These are phyloP conservation scores for Neosilurus mollespiculum DNA, from an alignment of 2,797 vertebrate species.

Conservation along the genomic window DNA sequence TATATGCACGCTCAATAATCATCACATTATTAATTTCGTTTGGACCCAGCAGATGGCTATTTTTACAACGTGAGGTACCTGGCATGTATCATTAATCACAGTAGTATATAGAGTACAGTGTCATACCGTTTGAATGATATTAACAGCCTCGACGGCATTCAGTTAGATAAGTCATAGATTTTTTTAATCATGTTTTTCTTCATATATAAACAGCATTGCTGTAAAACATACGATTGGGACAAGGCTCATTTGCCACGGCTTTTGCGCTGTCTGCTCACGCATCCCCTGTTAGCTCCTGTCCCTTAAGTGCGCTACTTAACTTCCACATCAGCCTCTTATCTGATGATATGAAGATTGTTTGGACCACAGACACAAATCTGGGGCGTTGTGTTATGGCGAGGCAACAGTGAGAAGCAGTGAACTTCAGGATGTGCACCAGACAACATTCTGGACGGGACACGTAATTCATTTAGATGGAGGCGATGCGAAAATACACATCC, in stretches of 20 bases:
- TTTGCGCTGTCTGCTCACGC: constrained; percentile 34
- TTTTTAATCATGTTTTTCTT: background rate
- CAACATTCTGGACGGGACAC: constrained; percentile 56
- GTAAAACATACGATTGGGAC: background rate
- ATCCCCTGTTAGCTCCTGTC: constrained; percentile 56
- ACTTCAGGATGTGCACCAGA: constrained; percentile 62
- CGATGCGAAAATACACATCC: constrained; percentile 25
- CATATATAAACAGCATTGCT: background rate
- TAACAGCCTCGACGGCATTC: constrained; percentile 5
- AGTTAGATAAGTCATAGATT: background rate
- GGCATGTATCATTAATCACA: constrained; percentile 19
- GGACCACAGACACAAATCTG: constrained; percentile 63
- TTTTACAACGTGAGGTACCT: constrained; percentile 14
- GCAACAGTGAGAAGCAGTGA: constrained; percentile 45
- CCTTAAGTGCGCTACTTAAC: constrained; percentile 60
- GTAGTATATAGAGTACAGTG: background rate
- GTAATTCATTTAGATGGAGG: constrained; percentile 47
- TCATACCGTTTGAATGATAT: background rate
- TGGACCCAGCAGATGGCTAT: constrained; percentile 27
- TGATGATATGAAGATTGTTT: constrained; percentile 66
- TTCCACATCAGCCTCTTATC: constrained; percentile 59
- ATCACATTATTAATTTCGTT: constrained; percentile 17
- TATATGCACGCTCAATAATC: background rate
- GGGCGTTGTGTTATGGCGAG: constrained; percentile 64
- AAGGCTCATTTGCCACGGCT: constrained; percentile 45